Evolutionary conservation across 2,113 vertebrate species (phyloP), one percentile per base, ranked within the genome.

Genomic region (Myrmecobius fasciatus): DNA sequence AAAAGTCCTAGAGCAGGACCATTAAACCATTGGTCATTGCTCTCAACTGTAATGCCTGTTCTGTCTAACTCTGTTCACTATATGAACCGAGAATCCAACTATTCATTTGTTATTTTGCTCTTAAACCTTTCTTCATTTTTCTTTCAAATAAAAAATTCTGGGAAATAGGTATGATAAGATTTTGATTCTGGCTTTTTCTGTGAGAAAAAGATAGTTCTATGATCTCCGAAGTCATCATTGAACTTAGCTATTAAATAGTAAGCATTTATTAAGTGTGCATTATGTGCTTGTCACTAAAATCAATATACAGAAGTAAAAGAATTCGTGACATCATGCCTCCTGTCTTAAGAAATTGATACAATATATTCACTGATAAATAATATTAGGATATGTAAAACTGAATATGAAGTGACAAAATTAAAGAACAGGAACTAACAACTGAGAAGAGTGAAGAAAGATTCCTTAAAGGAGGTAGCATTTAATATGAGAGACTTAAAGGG

Each of bases 111-210:
- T 95, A 25, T 47, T 60, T 88, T 26, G 47, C 47, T 52, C 47
- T 54, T 91, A 3, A 60, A 25, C 2, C 51, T 91, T 92, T 94
- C 75, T 90, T 91, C 12, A 96, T n/a, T 83, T 46, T 12, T 56
- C 3, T 92, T 67, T 93, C 75, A 54, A 95, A 96, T 17, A 17
- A 3, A 49, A 89, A 92, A 93, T 26, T 48, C 53, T 10, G 49
- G 17, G 53, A 83, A 89, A 36, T 25, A 89, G 52, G 28, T 14
- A 46, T 1, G 88, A 36, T 51, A 54, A 22, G 22, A 1, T 3
- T 95, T 94, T 89, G 28, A 46, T 54, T 26, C 20, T 5, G 52
- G 9, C 26, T 36, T 14, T 53, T 28, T 1, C 43, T 91, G 8
- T 46, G 10, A 60, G 49, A 95, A 92, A 88, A 53, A 25, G 93